Conservation (phyloP, 2,888 invertebrate species). For the Drosophila putrida region DNA sequence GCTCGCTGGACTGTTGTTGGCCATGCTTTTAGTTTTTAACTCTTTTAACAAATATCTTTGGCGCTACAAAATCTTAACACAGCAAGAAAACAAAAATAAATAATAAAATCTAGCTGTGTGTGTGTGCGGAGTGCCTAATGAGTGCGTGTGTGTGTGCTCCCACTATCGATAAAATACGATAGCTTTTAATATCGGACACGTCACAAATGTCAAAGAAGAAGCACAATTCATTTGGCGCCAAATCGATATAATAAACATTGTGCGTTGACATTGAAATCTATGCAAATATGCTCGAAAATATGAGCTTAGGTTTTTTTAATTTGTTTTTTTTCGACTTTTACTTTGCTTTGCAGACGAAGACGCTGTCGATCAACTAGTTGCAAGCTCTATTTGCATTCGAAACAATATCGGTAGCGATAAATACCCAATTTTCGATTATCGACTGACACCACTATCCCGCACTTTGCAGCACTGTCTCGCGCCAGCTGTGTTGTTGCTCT, state of each 20-base stretch:
- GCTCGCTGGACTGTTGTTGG: slow-evolving; percentile 22
- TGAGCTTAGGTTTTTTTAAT: no score
- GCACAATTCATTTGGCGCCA: slow-evolving; percentile 1
- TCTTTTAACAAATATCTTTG: slow-evolving; percentile 24
- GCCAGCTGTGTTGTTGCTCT: slow-evolving; percentile 36
- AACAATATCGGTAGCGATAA: no score
- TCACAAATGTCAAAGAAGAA: slow-evolving; percentile 1
- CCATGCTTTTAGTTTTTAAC: slow-evolving; percentile 17
- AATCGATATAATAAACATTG: not conserved
- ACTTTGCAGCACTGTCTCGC: slow-evolving; percentile 11
- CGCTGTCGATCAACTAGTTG: no score
- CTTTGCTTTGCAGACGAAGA: no score
- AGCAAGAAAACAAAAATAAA: slow-evolving; percentile 73
- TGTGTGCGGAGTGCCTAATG: slow-evolving; percentile 39
- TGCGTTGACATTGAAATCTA: no score
- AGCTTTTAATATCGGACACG: slow-evolving; percentile 5
- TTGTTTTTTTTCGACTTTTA: no score
- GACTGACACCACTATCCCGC: not conserved
- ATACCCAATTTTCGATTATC: no score
- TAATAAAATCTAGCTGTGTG: slow-evolving; percentile 46
- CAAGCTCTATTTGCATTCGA: no score
- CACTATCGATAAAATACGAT: slow-evolving; percentile 29
- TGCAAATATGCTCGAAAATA: no score
- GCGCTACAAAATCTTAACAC: slow-evolving; percentile 42
- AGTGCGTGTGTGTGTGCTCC: slow-evolving; percentile 19